Percentiles rank a stretch among this genome's conserved stretches.
phyloP scores from a whole-genome alignment of 2,113 vertebrate species.

The Saimiri boliviensis region DNA sequence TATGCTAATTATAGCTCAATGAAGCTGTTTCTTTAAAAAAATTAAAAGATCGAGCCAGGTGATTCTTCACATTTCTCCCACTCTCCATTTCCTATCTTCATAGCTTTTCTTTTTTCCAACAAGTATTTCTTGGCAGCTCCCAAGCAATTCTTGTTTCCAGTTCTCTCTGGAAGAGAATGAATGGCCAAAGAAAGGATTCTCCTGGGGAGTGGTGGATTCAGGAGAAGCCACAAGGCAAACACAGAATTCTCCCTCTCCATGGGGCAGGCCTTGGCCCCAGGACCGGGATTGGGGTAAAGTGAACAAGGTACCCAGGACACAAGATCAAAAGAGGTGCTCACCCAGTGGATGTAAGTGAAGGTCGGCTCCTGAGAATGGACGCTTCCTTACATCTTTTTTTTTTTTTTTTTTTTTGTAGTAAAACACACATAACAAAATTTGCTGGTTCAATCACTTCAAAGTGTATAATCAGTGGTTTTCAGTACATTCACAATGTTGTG shows the following conservation, averaged over 20 bases:
- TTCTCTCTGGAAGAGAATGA: background rate
- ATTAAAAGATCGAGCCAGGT: background rate
- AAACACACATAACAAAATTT: background rate
- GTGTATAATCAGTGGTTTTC: background rate
- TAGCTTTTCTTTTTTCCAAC: background rate
- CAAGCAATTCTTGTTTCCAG: background rate
- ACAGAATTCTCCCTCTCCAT: background rate
- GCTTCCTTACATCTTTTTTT: background rate
- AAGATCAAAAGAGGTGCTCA: background rate
- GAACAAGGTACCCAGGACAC: background rate
- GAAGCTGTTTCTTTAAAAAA: background rate
- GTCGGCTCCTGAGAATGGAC: accelerated
- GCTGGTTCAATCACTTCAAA: background rate
- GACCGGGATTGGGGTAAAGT: accelerated
- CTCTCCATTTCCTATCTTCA: background rate
- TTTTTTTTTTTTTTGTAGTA: too few species aligned
- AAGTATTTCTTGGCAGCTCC: background rate
- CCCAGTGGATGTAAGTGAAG: accelerated
- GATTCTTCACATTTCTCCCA: background rate
- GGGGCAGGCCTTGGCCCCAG: background rate
- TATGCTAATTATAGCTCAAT: background rate
- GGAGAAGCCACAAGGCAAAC: background rate
- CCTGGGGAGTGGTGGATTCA: background rate
- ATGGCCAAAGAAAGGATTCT: background rate
- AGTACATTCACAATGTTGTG: background rate